Evolutionary conservation across 2,888 invertebrate species (phyloP), one percentile per base, ranked within the genome.

Genomic region (Cistogaster globosa): DNA sequence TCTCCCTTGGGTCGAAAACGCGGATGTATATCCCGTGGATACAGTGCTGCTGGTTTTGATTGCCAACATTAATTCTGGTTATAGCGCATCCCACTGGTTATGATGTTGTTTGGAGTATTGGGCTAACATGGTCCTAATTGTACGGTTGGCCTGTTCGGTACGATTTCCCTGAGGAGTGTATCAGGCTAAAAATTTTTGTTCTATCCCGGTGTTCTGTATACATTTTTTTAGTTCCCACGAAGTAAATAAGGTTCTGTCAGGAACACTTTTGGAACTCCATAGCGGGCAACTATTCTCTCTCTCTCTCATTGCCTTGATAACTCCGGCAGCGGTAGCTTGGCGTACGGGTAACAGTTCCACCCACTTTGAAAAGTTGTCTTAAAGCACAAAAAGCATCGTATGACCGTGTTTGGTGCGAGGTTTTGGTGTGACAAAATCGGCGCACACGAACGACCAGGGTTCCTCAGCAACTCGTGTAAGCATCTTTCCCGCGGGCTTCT

Each of bases 21-120:
- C 79, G 8, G 76, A 58, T 0, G 38, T 48, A 6, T 69, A 79
- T 1, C 69, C 63, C 0, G 75, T 78, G 1, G 75, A n/a, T 18
- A 75, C 69, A 0, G 36, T 5, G 11, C 51, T 55, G 12, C 79
- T 38, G 38, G 38, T 38, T 1, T 38, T 84, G 2, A 76, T n/a
- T 0, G 71, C 75, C 14, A 80, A 12, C 8, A 20, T 72, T 0
- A 80, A 22, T 45, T 65, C 63, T 16, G 63, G 48, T 3, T 48
- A 2, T 11, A 48, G 11, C 2, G 45, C 26, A 26, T 65, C 63
- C 63, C 63, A 65, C 1, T 11, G 22, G 26, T 26, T 26, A 12
- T 65, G 63, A 9, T 45, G 14, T 3, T 63, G 18, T 1, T 42
- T 20, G 5, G 20, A 11, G 38, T 18, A 62, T 20, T 62, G 38